Evolutionary conservation across 2,797 vertebrate genomes (phyloP), one percentile per base, ranked within the genome.

Genomic region (Cetoscarus ocellatus): DNA sequence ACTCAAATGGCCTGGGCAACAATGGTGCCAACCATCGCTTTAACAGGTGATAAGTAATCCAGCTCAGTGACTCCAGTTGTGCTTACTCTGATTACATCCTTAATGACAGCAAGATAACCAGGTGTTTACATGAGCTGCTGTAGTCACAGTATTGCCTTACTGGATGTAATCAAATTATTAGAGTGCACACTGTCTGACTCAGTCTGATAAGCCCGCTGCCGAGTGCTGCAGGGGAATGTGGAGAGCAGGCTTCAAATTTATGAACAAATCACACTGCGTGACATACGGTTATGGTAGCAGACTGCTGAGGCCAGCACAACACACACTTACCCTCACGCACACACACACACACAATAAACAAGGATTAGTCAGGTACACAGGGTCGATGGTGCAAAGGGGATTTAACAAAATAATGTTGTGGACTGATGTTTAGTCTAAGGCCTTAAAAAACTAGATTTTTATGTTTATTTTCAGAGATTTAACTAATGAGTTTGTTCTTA

Each of bases 141-240:
- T 54, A 62, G 54, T 57, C 49, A 48, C 55, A 60, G 54, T 38
- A 43, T 54, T 55, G 63, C 72, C 42, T 67, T 13, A 18, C 57
- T 61, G 50, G 40, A 39, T 75, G 54, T 75, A 75, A 80, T 75
- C 68, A 72, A 72, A 72, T 62, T 67, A 72, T 67, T 67, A 68
- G 71, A 62, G 71, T 70, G 58, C 43, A 58, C 67, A 54, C 49
- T 56, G 75, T 75, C 71, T 82, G 75, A 65, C 62, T 65, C 39
- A 50, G 76, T 70, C 58, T 72, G 75, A 82, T 74, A 82, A 78
- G 67, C 50, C 68, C 14, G 49, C 53, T 9, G 19, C 53, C 9
- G 15, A 61, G 66, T 72, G 61, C 52, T 42, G 19, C 48, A 50
- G 48, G 70, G 51, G 70, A 58, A 43, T 52, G 70, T 19, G 39